Evolutionary conservation across 1,140 invertebrate genomes (phyloP).

Genomic region (Proctacanthus coquilletti): DNA sequence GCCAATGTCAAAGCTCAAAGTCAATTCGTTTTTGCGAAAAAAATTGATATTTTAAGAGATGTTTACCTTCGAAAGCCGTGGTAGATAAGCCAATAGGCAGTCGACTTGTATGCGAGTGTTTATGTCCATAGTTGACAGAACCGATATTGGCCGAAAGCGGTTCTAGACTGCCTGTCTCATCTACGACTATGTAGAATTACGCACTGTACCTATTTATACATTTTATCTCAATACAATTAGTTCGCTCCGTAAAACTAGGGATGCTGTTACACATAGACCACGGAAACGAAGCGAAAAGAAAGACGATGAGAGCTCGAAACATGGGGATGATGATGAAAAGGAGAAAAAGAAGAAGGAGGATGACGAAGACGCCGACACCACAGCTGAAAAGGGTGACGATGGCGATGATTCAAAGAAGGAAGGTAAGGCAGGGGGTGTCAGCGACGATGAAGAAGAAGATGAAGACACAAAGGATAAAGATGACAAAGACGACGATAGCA

Average conservation of each 20-base stretch:
- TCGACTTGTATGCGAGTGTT: no score
- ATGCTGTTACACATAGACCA: constrained; percentile 9
- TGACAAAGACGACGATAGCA: constrained; percentile 33
- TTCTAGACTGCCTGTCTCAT: no score
- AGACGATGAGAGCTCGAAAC: constrained; percentile 29
- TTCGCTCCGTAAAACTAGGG: no score
- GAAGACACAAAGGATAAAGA: constrained; percentile 24
- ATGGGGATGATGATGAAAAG: constrained; percentile 24
- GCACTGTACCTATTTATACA: constrained; percentile 5
- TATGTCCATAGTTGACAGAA: no score
- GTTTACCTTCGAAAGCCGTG: no score
- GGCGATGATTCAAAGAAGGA: constrained; percentile 12
- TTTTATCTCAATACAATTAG: not conserved
- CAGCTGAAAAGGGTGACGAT: constrained; percentile 9
- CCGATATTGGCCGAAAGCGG: constrained; percentile 2
- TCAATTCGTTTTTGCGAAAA: no score
- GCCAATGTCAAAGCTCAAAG: no score
- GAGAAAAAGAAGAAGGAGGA: constrained; percentile 30
- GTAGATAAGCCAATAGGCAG: no score
- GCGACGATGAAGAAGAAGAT: constrained; percentile 16
- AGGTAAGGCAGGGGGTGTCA: constrained; percentile 6
- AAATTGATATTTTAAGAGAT: no score
- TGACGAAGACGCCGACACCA: constrained; percentile 19
- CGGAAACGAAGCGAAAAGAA: constrained; percentile 20
- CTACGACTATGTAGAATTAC: no score